Percentiles rank a stretch among this genome's conserved stretches.
phyloP scores from a whole-genome alignment of 2,113 vertebrate genomes.

The Pelvicachromis taeniatus region DNA sequence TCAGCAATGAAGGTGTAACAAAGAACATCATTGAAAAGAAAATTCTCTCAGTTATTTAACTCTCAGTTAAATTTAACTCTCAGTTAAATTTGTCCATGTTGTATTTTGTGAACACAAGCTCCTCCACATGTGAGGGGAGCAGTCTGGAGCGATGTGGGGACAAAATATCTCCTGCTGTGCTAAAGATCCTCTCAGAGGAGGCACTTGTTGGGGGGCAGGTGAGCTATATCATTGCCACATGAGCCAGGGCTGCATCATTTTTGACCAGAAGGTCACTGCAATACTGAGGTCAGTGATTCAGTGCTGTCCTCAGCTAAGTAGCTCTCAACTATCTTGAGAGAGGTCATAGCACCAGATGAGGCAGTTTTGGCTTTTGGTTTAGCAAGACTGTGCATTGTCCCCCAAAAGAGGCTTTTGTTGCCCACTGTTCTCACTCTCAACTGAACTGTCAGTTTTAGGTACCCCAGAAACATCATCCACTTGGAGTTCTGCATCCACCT shows the following conservation, averaged over 20 bases:
- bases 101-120: not conserved
- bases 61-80: not conserved
- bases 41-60: no score
- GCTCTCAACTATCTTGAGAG: not conserved
- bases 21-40: no score
- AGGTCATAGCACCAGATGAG: not conserved
- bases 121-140: not conserved
- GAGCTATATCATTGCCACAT: not conserved
- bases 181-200: no score
- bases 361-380: not conserved
- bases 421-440: no score
- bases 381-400: no score
- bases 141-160: not conserved
- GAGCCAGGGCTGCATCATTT: not conserved
- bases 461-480: no score
- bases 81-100: not conserved
- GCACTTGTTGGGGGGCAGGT: not conserved
- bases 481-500: no score
- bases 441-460: no score
- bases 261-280: not conserved
- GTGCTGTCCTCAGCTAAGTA: not conserved
- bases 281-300: not conserved
- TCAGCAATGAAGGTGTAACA: not conserved
- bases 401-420: no score
- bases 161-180: not conserved